Conservation (phyloP, 2,113 vertebrate species). For the Calyptommatus sinebrachiatus region DNA sequence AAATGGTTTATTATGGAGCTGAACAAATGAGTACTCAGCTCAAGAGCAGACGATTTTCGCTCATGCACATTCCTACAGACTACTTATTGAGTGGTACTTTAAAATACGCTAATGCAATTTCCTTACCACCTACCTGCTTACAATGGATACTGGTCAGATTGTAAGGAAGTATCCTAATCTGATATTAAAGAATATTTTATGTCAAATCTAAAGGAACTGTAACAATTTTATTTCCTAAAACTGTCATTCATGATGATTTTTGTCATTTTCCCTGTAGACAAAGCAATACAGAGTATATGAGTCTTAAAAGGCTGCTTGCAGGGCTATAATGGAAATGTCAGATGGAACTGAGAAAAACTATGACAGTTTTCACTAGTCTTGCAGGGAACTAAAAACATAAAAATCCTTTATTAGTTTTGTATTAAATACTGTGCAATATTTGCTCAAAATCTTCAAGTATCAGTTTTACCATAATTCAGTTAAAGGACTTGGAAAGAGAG, state of each 20-base stretch:
- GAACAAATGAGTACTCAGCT: too few species aligned
- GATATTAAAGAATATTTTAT: not conserved
- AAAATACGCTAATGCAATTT: too few species aligned
- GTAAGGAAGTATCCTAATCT: not conserved
- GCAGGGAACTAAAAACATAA: not conserved
- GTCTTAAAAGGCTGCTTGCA: not conserved
- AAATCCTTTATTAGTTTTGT: not conserved
- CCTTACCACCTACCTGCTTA: too few species aligned
- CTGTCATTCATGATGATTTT: not conserved
- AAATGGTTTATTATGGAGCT: too few species aligned
- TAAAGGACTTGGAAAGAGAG: not conserved
- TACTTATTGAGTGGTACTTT: too few species aligned
- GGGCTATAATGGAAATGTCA: not conserved
- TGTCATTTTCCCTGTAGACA: not conserved
- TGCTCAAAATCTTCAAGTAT: not conserved
- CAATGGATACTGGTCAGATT: not conserved
- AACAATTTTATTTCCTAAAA: not conserved
- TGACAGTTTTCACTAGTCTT: not conserved
- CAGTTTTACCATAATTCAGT: not conserved
- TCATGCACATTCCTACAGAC: too few species aligned
- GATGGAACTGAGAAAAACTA: not conserved
- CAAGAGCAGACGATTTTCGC: too few species aligned
- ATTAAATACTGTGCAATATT: not conserved
- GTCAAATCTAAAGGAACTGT: not conserved
- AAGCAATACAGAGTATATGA: not conserved